Conservation (phyloP, 2,113 vertebrate species). For the Tenebrosternarchus preto region DNA sequence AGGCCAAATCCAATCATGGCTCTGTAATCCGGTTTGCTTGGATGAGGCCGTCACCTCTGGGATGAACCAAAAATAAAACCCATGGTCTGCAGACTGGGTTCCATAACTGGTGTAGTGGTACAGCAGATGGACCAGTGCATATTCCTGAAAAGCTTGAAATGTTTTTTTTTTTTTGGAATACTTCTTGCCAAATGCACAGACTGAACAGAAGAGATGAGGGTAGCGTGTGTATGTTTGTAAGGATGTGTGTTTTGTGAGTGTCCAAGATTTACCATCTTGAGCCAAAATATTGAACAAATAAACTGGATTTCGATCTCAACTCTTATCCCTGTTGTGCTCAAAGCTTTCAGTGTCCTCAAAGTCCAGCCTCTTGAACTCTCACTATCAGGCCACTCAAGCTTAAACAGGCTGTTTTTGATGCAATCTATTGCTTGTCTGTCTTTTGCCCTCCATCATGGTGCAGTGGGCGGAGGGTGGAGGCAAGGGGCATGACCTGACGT, state of each 20-base stretch:
- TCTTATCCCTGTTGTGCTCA: background rate
- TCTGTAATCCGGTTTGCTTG: slow-evolving; percentile 60
- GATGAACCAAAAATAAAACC: slow-evolving; percentile 45
- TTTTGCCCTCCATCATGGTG: slow-evolving; percentile 22
- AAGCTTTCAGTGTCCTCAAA: background rate
- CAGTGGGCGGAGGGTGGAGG: slow-evolving; percentile 36
- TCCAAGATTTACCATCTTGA: background rate
- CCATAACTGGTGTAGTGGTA: slow-evolving; percentile 27
- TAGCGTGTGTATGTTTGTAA: background rate
- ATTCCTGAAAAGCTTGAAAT: background rate
- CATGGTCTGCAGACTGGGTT: slow-evolving; percentile 37
- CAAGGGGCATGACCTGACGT: slow-evolving; percentile 23
- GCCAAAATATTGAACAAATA: slow-evolving; percentile 3
- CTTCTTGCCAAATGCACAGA: background rate
- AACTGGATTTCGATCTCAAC: background rate
- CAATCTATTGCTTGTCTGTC: slow-evolving; percentile 39
- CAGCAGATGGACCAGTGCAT: slow-evolving; percentile 51
- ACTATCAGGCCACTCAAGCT: background rate
- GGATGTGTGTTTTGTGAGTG: too few relatives aligned
- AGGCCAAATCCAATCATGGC: slow-evolving; percentile 62
- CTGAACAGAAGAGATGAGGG: background rate
- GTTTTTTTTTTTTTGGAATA: slow-evolving; percentile 28
- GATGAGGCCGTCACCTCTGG: slow-evolving; percentile 52
- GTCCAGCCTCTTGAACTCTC: background rate
- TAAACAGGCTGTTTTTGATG: too few relatives aligned